phyloP scores from a whole-genome alignment of 1,140 invertebrate species.

The Hirudo medicinalis region DNA sequence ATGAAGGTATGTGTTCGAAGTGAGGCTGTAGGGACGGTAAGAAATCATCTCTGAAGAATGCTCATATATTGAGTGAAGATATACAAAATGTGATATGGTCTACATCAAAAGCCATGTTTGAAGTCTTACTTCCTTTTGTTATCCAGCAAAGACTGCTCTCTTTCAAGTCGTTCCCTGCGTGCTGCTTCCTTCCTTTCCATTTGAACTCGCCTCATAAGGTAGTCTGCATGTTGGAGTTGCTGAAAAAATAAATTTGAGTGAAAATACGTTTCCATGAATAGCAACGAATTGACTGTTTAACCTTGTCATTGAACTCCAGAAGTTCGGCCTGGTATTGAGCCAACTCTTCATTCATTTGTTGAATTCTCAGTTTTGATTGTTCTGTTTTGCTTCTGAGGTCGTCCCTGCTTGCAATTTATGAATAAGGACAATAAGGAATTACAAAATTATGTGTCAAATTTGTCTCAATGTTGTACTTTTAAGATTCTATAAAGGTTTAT shows the following conservation, averaged over 20 bases:
- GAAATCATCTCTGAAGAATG: too few species aligned
- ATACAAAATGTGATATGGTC: neutral
- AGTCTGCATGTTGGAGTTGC: slow-evolving; percentile 7
- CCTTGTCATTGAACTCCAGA: slow-evolving; percentile 1
- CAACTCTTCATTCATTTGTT: neutral
- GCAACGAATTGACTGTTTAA: neutral
- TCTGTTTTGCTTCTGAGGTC: neutral
- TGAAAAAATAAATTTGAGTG: neutral
- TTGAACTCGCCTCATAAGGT: neutral
- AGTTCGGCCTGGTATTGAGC: neutral
- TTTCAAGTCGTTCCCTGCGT: slow-evolving; percentile 1
- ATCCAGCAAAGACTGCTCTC: neutral
- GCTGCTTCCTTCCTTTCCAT: slow-evolving; percentile 4
- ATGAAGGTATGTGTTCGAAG: too few species aligned
- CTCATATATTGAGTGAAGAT: neutral
- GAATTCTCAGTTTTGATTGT: neutral
- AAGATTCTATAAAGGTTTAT: neutral
- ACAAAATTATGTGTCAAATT: neutral
- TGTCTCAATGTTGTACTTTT: neutral
- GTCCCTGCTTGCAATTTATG: slow-evolving; percentile 2
- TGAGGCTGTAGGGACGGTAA: too few species aligned
- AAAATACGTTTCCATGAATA: neutral
- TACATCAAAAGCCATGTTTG: neutral
- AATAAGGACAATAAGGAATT: too few species aligned
- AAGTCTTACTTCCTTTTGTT: neutral